phyloP scores from a whole-genome alignment of 2,113 vertebrate genomes.

The Aleadryas rufinucha region DNA sequence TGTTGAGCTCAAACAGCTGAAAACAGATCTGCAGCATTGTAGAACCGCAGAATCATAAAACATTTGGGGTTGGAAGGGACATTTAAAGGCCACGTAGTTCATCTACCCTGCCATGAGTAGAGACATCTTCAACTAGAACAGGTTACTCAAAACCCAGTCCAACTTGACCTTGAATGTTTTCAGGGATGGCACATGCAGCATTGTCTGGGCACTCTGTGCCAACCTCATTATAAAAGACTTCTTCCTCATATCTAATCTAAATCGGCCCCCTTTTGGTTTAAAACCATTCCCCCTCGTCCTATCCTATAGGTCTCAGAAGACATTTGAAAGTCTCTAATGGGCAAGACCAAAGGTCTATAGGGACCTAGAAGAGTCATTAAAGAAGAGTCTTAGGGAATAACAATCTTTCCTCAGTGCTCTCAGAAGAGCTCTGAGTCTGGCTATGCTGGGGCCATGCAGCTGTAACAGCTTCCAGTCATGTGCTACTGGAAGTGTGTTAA shows the following conservation, averaged over 20 bases:
- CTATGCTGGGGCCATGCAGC: accelerated
- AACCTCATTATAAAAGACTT: not conserved
- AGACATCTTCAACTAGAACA: not conserved
- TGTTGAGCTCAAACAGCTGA: not conserved
- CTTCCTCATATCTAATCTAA: not conserved
- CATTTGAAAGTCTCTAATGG: not conserved
- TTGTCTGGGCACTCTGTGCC: no score
- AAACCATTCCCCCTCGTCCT: not conserved
- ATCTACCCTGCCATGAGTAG: not conserved
- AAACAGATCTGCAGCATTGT: not conserved
- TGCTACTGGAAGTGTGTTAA: not conserved
- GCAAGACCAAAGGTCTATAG: accelerated
- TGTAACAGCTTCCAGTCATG: not conserved
- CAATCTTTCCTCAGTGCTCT: not conserved
- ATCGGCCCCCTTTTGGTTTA: not conserved
- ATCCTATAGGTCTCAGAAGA: not conserved
- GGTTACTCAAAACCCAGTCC: not conserved
- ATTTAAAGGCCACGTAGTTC: not conserved
- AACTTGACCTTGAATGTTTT: not conserved
- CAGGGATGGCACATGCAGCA: not conserved
- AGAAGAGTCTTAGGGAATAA: not conserved
- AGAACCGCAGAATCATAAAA: accelerated
- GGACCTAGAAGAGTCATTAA: no score
- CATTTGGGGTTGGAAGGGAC: not conserved
- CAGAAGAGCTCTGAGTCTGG: not conserved